Conservation (phyloP, 1,140 invertebrate genomes). For the Ceratosolen solmsi region DNA sequence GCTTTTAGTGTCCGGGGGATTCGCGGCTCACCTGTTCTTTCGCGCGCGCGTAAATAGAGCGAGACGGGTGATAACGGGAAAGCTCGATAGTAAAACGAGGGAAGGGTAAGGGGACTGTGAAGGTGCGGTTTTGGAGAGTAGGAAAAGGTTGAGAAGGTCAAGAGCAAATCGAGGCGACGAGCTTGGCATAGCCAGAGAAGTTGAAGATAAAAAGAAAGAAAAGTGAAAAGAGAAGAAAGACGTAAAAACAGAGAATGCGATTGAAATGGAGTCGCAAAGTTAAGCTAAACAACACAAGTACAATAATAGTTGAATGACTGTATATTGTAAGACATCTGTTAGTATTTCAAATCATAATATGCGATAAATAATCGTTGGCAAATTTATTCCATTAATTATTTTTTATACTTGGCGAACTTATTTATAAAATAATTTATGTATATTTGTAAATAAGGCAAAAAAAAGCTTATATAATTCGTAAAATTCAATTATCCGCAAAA, state of each 20-base stretch:
- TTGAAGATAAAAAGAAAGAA: conserved; percentile 20
- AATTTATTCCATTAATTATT: too few relatives aligned
- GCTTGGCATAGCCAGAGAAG: not conserved
- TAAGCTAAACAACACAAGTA: not conserved
- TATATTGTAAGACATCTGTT: not conserved
- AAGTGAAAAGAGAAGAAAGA: conserved; percentile 36
- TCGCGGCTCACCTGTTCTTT: conserved; percentile 38
- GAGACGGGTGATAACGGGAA: conserved; percentile 36
- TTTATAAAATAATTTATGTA: too few relatives aligned
- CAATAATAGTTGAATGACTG: not conserved
- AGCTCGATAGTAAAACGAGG: conserved; percentile 8
- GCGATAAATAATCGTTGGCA: too few relatives aligned
- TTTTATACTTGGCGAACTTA: too few relatives aligned
- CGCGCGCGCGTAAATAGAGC: conserved; percentile 33
- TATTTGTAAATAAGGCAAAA: too few relatives aligned
- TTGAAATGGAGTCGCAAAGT: conserved; percentile 10
- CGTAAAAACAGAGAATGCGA: conserved; percentile 45
- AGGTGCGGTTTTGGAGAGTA: not conserved
- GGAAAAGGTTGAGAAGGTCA: conserved; percentile 54
- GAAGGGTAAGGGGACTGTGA: not conserved
- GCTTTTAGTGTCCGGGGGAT: conserved; percentile 26
- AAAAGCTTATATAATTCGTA: too few relatives aligned
- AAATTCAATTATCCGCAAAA: too few relatives aligned
- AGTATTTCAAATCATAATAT: too few relatives aligned
- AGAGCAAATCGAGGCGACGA: conserved; percentile 51